A percentile compares a stretch with the other conserved stretches of the same genome.
Evolutionary conservation across 37 sponge, comb jelly and placozoan genomes (phyloP).

Genomic region (Geodia barretti): DNA sequence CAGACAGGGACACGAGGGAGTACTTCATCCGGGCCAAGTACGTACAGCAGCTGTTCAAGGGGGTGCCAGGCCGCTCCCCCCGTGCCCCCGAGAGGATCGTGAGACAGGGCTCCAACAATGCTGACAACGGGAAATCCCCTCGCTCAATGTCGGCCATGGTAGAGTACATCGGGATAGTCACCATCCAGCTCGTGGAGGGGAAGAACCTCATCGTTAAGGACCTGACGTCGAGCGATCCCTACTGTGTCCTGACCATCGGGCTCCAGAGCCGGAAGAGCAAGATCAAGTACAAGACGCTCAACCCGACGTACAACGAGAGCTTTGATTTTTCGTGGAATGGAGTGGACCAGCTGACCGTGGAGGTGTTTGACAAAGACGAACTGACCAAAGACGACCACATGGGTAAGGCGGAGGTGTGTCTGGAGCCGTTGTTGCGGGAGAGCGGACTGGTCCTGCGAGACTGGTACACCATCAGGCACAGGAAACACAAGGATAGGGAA

Average conservation of each 20-base stretch:
- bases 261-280: conserved; percentile 66
- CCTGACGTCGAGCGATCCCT: conserved; percentile 69
- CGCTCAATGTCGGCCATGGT: conserved; percentile 56
- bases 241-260: conserved; percentile 72
- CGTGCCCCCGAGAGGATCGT: conserved; percentile 57
- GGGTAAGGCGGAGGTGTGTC: conserved; percentile 55
- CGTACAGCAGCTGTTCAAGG: conserved; percentile 61
- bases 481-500: conserved; percentile 58
- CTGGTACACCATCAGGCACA: conserved; percentile 68
- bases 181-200: conserved; percentile 61
- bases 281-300: conserved; percentile 59
- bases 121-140: background rate
- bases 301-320: conserved; percentile 73
- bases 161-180: conserved; percentile 76
- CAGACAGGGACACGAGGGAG: conserved; percentile 73
- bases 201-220: conserved; percentile 62
- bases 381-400: conserved; percentile 78
- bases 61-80: conserved; percentile 18
- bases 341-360: conserved; percentile 46
- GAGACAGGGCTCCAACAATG: conserved; percentile 8
- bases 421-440: conserved; percentile 31
- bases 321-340: conserved; percentile 90
- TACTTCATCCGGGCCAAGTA: conserved; percentile 81
- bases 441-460: conserved; percentile 19
- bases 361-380: conserved; percentile 80